Base-by-base conservation (phyloP, 1,140 invertebrate species). In the Saccostrea echinata region DNA sequence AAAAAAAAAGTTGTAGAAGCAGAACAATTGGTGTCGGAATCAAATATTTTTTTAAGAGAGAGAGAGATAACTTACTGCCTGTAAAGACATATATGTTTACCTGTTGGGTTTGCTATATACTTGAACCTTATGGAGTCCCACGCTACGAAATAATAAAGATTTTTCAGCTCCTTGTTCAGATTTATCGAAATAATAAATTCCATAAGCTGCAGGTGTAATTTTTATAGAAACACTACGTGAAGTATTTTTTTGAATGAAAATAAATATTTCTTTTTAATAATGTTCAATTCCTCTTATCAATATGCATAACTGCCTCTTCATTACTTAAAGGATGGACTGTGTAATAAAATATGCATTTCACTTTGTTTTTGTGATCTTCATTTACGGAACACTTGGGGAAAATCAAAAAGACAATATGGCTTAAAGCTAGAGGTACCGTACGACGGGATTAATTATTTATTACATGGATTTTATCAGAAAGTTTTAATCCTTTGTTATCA, bases 231-330 rank as follows among this genome's bases (percentile, higher is more conserved):
- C 3, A 76, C 68, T 16, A 76, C 27, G 27, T 27, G 27, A 27
- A 24, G 27, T 76, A 30, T 76, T 27, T 76, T n/a, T 76, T 76
- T 76, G 16, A 27, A 30, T 76, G 68, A 27, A 27, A 76, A 76
- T 76, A 76, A 76, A 76, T 76, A 76, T 76, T 76, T 76, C 68
- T 76, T 76, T 76, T 76, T 76, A 24, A 76, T 76, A 76, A 30
- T 76, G 68, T 76, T 30, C 30, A 12, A 12, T 27, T 30, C 27
- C 68, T 27, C 27, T 76, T 76, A 76, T 76, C 68, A 33, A 76
- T 76, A 76, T 76, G 68, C 68, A 33, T 9, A 76, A 33, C 68
- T 76, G 68, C 68, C 68, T 76, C 68, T 76, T 76, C 68, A 76
- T 76, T 76, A 13, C 68, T 30, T 16, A 76, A 27, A 76, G 30